These are phyloP conservation scores for Rhagologus leucostigma DNA, from an alignment of 2,113 vertebrate genomes.

Conservation along the genomic window DNA sequence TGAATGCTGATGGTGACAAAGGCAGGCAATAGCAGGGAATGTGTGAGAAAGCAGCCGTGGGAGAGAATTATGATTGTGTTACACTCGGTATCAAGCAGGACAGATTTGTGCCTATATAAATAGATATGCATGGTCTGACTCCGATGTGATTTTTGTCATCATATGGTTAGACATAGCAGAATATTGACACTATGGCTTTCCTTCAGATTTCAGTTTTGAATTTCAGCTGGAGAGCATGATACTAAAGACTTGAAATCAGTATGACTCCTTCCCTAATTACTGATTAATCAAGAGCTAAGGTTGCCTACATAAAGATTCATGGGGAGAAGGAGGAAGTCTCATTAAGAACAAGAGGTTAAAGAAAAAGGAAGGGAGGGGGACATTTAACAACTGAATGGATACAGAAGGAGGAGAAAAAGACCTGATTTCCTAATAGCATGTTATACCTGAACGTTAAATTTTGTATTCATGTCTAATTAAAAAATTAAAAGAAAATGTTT, in stretches of 20 bases:
- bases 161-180: background rate
- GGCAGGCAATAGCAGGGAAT: background rate
- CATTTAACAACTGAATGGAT: slow-evolving; percentile 25
- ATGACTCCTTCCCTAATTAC: slow-evolving; percentile 63
- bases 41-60: background rate
- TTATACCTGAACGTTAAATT: background rate
- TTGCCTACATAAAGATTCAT: slow-evolving; percentile 60
- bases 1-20: background rate
- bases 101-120: background rate
- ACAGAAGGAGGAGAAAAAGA: background rate
- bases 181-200: slow-evolving; percentile 39
- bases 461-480: slow-evolving; percentile 24
- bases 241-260: slow-evolving; percentile 53
- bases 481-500: background rate
- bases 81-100: background rate
- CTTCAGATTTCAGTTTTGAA: slow-evolving; percentile 16
- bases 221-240: slow-evolving; percentile 48
- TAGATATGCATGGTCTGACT: background rate
- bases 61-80: background rate
- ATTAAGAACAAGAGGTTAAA: slow-evolving; percentile 64
- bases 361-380: background rate
- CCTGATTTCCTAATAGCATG: background rate
- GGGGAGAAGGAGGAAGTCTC: slow-evolving; percentile 69
- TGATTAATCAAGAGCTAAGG: slow-evolving; percentile 70
- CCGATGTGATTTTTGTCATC: slow-evolving; percentile 15